Percentiles rank a stretch among this genome's conserved stretches.
Evolutionary conservation across 2,797 vertebrate species (phyloP).

Genomic region (Spinibarbus caldwelli): DNA sequence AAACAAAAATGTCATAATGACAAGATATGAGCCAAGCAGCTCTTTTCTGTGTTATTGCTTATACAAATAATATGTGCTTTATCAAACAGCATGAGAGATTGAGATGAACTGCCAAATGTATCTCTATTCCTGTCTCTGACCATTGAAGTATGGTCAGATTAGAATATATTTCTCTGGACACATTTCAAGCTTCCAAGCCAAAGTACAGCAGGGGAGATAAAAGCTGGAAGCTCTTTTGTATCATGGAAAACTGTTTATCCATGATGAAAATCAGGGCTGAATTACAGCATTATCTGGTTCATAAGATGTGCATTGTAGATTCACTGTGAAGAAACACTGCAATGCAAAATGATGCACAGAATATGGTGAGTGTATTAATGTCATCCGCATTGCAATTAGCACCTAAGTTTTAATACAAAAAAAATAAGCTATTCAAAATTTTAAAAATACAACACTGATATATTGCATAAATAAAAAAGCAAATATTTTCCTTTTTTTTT

Average conservation of each 20-base stretch:
- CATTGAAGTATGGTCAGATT: constrained; percentile 13
- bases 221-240: constrained; percentile 44
- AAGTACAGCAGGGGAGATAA: background rate
- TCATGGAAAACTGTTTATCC: constrained; percentile 72
- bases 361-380: background rate
- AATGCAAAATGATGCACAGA: background rate
- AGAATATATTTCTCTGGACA: constrained; percentile 26
- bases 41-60: constrained; percentile 1
- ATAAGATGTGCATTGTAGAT: background rate
- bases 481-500: too few relatives aligned
- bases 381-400: constrained; percentile 23
- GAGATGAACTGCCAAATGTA: background rate
- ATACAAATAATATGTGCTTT: constrained; percentile 1
- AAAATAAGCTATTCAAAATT: constrained; percentile 14
- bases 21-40: background rate
- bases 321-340: background rate
- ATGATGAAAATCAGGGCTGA: constrained; percentile 53
- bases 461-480: background rate
- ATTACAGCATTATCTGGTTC: background rate
- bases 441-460: background rate
- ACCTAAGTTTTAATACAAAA: constrained; percentile 43
- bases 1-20: background rate
- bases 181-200: background rate
- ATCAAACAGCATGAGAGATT: constrained; percentile 15
- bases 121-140: constrained; percentile 8